phyloP scores from a whole-genome alignment of 2,888 invertebrate species.

The Nowickia ferox region DNA sequence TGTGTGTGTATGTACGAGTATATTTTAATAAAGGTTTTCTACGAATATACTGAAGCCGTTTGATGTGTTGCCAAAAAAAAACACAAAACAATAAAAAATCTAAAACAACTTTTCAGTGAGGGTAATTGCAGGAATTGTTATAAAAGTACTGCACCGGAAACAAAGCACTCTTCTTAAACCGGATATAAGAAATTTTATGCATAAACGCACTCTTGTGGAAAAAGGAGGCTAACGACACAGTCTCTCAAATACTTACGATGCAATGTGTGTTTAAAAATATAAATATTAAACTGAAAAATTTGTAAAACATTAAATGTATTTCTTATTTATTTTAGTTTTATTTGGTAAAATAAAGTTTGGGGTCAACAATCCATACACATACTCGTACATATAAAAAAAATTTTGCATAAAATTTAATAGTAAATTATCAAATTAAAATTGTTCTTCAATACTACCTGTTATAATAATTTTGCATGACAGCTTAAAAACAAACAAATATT shows the following conservation, averaged over 20 bases:
- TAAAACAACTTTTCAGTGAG: constrained; percentile 40
- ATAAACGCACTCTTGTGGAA: constrained; percentile 70
- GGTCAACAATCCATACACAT: background rate
- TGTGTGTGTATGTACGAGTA: background rate
- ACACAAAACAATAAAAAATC: constrained; percentile 29
- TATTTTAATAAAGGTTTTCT: constrained; percentile 7
- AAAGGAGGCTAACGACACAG: constrained; percentile 44
- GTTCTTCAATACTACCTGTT: too few species aligned
- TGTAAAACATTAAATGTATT: background rate
- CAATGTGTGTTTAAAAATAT: background rate
- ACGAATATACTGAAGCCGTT: background rate
- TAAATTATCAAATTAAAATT: background rate
- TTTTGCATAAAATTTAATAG: background rate
- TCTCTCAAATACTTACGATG: constrained; percentile 21
- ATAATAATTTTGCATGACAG: background rate
- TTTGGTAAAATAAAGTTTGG: background rate
- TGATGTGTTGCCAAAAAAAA: constrained; percentile 69
- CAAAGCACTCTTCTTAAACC: constrained; percentile 72
- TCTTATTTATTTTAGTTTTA: background rate
- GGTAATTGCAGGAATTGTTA: constrained; percentile 70
- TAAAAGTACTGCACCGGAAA: constrained; percentile 72
- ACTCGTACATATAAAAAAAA: too few species aligned
- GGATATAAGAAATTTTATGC: constrained; percentile 71
- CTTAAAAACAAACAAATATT: constrained; percentile 10
- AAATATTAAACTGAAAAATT: background rate